Conservation (phyloP, 2,888 invertebrate species). For the Apodemia duryi region DNA sequence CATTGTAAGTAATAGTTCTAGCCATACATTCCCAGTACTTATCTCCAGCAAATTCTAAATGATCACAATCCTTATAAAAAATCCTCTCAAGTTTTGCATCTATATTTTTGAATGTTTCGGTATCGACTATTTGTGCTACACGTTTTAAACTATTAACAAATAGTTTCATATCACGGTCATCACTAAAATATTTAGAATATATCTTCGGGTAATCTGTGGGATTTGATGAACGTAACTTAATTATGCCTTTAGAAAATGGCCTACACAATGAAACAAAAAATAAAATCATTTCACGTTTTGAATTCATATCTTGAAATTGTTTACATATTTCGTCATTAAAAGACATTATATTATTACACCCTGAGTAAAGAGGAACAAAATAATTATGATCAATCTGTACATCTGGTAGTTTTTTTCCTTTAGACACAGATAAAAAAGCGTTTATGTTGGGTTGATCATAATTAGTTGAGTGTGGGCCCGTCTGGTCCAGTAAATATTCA, state of each 20-base stretch:
- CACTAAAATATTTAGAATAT: constrained; percentile 59
- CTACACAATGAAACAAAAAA: constrained; percentile 60
- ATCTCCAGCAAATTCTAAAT: constrained; percentile 47
- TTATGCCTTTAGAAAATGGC: constrained; percentile 57
- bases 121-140: constrained; percentile 52
- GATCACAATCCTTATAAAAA: constrained; percentile 52
- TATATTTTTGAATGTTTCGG: constrained; percentile 48
- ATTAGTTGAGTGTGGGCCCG: constrained; percentile 60
- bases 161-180: constrained; percentile 52
- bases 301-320: constrained; percentile 55
- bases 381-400: constrained; percentile 70
- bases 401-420: constrained; percentile 52
- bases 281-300: constrained; percentile 56
- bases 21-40: constrained; percentile 70
- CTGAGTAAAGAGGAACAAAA: constrained; percentile 51
- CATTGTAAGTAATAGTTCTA: constrained; percentile 59
- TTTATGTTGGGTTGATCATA: constrained; percentile 67
- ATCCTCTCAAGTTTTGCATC: constrained; percentile 58
- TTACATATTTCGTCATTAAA: constrained; percentile 56
- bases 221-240: constrained; percentile 48
- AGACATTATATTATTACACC: constrained; percentile 51
- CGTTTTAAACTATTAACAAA: constrained; percentile 54
- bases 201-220: constrained; percentile 57
- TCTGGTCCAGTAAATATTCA: constrained; percentile 59
- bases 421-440: constrained; percentile 58